These are phyloP conservation scores for Tryphoninae sp. DNA, from an alignment of 2,888 invertebrate genomes.

Conservation along the genomic window DNA sequence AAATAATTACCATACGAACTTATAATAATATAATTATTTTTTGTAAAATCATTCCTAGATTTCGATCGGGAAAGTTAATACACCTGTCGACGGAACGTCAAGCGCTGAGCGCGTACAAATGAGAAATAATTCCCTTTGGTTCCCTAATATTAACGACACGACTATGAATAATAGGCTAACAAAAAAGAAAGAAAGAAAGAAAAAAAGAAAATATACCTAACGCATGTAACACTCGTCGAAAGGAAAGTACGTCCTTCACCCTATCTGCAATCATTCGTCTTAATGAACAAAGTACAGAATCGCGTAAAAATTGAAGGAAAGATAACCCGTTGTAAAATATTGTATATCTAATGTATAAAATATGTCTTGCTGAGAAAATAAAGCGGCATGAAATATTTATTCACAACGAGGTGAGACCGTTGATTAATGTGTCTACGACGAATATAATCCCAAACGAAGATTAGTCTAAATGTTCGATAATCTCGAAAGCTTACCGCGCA, in stretches of 20 bases:
- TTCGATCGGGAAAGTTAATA: constrained; percentile 41
- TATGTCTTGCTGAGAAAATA: constrained; percentile 74
- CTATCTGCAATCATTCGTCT: constrained; percentile 77
- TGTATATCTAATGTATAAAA: constrained; percentile 75
- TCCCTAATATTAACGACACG: constrained; percentile 29
- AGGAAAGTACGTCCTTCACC: constrained; percentile 70
- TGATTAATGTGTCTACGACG: not conserved
- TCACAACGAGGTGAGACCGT: constrained; percentile 68
- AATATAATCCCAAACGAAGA: too few species aligned
- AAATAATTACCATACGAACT: constrained; percentile 64
- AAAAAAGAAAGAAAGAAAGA: constrained; percentile 27
- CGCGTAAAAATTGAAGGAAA: constrained; percentile 51
- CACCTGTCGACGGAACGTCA: constrained; percentile 45
- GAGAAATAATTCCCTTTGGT: constrained; percentile 48
- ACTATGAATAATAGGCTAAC: constrained; percentile 49
- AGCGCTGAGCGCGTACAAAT: constrained; percentile 55
- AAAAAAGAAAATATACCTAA: constrained; percentile 19
- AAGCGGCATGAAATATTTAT: constrained; percentile 79
- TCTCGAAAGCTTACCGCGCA: too few species aligned
- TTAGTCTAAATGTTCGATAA: too few species aligned
- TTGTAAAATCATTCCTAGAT: constrained; percentile 68
- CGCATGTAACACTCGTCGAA: constrained; percentile 57
- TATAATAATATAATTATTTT: constrained; percentile 71
- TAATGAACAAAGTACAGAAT: constrained; percentile 58
- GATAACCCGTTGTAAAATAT: constrained; percentile 74